A percentile compares a stretch with the other conserved stretches of the same genome.
These are phyloP conservation scores for Pinna nobilis DNA, from an alignment of 1,140 invertebrate genomes.

Conservation along the genomic window DNA sequence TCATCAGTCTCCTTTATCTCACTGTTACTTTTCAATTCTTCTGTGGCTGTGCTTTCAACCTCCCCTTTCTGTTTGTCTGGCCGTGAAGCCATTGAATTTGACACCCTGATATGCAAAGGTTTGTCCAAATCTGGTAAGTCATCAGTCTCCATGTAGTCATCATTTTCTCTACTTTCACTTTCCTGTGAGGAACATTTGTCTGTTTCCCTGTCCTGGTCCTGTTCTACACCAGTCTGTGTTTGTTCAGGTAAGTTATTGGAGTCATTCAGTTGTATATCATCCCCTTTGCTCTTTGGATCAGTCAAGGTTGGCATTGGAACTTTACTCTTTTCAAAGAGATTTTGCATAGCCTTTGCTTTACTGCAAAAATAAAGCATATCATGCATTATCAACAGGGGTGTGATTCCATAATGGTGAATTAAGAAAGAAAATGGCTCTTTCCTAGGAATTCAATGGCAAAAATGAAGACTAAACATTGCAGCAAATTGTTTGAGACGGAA, in stretches of 20 bases:
- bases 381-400: no score
- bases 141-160: not conserved
- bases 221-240: no score
- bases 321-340: slow-evolving; percentile 47
- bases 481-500: no score
- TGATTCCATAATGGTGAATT: no score
- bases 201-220: not conserved
- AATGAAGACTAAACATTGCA: no score
- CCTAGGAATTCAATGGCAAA: no score
- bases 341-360: slow-evolving; percentile 55
- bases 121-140: not conserved
- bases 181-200: not conserved
- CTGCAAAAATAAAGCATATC: slow-evolving; percentile 38
- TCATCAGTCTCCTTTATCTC: no score
- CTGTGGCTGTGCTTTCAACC: not conserved
- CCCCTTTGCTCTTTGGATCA: no score
- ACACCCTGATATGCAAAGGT: no score
- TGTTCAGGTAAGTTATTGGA: no score
- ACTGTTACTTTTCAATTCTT: not conserved
- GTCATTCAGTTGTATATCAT: no score
- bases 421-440: no score
- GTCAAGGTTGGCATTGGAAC: slow-evolving; percentile 15
- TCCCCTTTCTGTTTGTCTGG: not conserved
- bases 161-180: not conserved
- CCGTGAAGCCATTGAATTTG: not conserved